Conservation (phyloP, 1,140 invertebrate species). For the Chelonus insularis region DNA sequence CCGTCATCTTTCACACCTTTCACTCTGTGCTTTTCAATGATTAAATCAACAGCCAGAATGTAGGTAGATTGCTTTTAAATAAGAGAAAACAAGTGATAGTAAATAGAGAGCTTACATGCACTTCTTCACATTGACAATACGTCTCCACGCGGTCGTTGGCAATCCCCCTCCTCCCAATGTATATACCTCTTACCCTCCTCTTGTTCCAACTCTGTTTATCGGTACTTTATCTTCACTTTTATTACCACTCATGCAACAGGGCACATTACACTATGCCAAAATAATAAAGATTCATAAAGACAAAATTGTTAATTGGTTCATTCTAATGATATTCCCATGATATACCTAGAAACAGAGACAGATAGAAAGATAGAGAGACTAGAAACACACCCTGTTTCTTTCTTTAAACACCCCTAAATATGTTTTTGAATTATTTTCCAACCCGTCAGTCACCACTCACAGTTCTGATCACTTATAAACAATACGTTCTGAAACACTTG, state of each 20-base stretch:
- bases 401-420: neutral
- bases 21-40: too few relatives aligned
- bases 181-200: slow-evolving; percentile 20
- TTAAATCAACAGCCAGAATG: too few relatives aligned
- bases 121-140: neutral
- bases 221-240: slow-evolving; percentile 41
- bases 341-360: too few relatives aligned
- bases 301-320: neutral
- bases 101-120: neutral
- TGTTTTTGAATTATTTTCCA: neutral
- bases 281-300: slow-evolving; percentile 28
- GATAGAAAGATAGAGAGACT: neutral
- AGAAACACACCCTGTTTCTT: slow-evolving; percentile 2
- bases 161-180: slow-evolving; percentile 32
- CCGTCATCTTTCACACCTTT: slow-evolving; percentile 37
- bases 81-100: too few relatives aligned
- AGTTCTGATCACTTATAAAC: neutral
- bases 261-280: slow-evolving; percentile 39
- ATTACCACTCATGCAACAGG: slow-evolving; percentile 41
- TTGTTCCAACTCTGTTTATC: slow-evolving; percentile 29
- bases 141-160: slow-evolving; percentile 12
- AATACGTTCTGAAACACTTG: neutral
- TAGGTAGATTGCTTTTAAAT: too few relatives aligned
- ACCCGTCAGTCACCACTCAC: neutral
- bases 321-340: too few relatives aligned